phyloP scores from a whole-genome alignment of 2,888 invertebrate species.

The Hemaris fuciformis region DNA sequence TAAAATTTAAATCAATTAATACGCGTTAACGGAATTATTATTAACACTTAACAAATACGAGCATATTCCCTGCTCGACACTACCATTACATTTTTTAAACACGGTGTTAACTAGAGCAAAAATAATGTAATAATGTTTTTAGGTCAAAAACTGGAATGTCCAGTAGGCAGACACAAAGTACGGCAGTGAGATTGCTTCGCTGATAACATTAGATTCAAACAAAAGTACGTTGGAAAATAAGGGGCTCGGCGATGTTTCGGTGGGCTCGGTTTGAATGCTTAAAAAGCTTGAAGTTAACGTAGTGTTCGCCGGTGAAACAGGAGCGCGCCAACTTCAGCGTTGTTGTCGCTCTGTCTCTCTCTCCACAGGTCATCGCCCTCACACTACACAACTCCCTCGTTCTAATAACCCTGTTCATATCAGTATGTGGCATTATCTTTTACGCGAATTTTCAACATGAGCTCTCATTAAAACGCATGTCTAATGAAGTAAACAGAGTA shows the following conservation, averaged over 20 bases:
- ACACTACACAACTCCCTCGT: slow-evolving; percentile 66
- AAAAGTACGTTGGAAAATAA: not conserved
- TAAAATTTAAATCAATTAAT: too few relatives aligned
- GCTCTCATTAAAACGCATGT: slow-evolving; percentile 16
- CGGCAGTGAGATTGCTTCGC: not conserved
- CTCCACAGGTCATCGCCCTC: slow-evolving; percentile 76
- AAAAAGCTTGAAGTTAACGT: not conserved
- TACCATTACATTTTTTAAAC: not conserved
- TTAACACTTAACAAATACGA: not conserved
- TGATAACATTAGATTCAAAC: not conserved
- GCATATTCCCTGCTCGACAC: not conserved
- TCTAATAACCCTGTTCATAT: slow-evolving; percentile 72
- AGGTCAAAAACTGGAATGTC: not conserved
- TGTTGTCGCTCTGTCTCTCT: slow-evolving; percentile 77
- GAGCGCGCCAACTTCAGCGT: slow-evolving; percentile 73
- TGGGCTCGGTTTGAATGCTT: not conserved
- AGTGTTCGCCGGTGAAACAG: slow-evolving; percentile 11
- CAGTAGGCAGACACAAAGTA: not conserved
- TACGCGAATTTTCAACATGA: slow-evolving; percentile 30
- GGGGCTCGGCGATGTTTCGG: not conserved
- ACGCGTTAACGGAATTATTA: too few relatives aligned
- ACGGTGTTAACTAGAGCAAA: not conserved
- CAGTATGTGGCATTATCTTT: slow-evolving; percentile 49
- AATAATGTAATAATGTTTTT: not conserved
- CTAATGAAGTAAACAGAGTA: not conserved